A percentile compares a stretch with the other conserved stretches of the same genome.
Evolutionary conservation across 1,140 invertebrate species (phyloP).

Genomic region (Centruroides sculpturatus): DNA sequence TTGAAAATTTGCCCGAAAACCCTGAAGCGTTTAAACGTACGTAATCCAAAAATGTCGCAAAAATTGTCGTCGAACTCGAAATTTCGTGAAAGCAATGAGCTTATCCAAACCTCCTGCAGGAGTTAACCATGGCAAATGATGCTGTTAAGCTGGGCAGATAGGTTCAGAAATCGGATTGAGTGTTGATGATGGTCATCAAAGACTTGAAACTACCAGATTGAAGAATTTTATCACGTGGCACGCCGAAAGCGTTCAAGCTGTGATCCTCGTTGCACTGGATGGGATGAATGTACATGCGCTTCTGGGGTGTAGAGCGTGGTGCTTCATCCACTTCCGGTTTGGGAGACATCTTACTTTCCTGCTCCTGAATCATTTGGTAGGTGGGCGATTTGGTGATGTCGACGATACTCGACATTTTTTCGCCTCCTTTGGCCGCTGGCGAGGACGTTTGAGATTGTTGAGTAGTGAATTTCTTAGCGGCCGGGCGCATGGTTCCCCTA

Average conservation of each 20-base stretch:
- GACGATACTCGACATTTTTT: conserved; percentile 7
- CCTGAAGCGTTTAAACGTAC: too few species aligned
- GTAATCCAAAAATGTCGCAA: too few species aligned
- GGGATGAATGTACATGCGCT: not conserved
- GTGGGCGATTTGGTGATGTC: conserved; percentile 19
- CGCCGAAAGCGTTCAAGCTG: conserved; percentile 5
- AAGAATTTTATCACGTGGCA: conserved; percentile 6
- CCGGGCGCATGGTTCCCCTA: not conserved
- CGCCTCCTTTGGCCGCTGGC: conserved; percentile 3
- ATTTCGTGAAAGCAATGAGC: too few species aligned
- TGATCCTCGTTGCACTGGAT: not conserved
- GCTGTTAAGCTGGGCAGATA: too few species aligned
- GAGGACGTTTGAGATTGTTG: not conserved
- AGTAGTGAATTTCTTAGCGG: not conserved
- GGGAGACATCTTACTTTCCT: not conserved
- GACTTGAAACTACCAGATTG: conserved; percentile 14
- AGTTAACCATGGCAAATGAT: too few species aligned
- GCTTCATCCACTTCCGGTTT: not conserved
- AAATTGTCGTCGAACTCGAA: too few species aligned
- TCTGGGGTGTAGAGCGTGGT: not conserved
- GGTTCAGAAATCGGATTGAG: too few species aligned
- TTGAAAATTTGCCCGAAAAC: too few species aligned
- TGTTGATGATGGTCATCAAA: conserved; percentile 1
- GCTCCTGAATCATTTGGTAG: conserved; percentile 16
- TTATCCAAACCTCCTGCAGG: too few species aligned